Base-by-base conservation (phyloP, 2,113 vertebrate genomes). In the Regulus satrapa region DNA sequence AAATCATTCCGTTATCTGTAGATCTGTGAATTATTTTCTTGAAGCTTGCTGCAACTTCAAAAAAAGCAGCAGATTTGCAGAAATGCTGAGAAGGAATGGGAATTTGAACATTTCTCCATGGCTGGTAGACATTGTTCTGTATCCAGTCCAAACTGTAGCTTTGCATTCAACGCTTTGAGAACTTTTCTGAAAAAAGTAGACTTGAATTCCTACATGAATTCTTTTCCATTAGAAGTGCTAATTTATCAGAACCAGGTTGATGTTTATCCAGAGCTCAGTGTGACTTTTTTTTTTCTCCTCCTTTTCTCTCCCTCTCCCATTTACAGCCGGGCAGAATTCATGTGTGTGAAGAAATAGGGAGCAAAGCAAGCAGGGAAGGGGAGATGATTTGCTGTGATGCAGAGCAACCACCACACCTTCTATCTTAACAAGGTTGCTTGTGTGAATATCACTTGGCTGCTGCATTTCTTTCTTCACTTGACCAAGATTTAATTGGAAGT, bases 1-100 rank as follows among this genome's bases (percentile, higher is more conserved):
- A 96, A 92, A 94, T 92, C 82, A 12, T 93, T 94, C 90, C 89
- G 51, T 88, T 97, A 93, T 93, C 89, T 80, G 63, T 59, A 88
- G 67, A 93, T 93, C 75, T 62, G 67, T 67, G 46, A 67, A 72
- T 93, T 93, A 55, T 96, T 88, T 63, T 59, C 82, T 80, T 92
- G 63, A 94, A 88, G 40, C 18, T 86, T 63, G 45, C 54, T 73
- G 38, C 32, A 89, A 62, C 43, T 73, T 55, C 4, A 41, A 41
- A 41, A 56, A 89, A 88, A 43, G 11, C 74, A 85, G 55, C 78
- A 96, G 67, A 41, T 85, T 56, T 85, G 46, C 38, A 88, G 61
- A 81, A 92, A 31, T 43, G 16, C 58, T 88, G 24, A 48, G 32
- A 68, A 69, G 45, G n/a, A 95, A 28, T 61, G 69, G n/a, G 26